Conservation (phyloP, 2,888 invertebrate species). For the Plemyria rubiginata region DNA sequence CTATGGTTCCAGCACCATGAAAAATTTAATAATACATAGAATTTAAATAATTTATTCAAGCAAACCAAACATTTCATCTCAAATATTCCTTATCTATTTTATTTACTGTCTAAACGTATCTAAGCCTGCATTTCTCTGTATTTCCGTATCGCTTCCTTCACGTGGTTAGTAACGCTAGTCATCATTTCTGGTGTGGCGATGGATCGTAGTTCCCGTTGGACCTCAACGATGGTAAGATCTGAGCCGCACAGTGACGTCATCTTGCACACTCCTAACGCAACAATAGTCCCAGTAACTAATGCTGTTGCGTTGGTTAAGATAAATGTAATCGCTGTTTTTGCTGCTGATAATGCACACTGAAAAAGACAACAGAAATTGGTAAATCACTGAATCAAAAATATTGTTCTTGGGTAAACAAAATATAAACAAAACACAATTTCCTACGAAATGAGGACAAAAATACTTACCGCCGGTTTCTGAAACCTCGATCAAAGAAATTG, state of each 20-base stretch:
- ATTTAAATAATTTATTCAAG: constrained; percentile 5
- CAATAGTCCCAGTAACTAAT: constrained; percentile 52
- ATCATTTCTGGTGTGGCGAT: constrained; percentile 81
- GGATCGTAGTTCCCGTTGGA: constrained; percentile 64
- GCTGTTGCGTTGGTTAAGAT: constrained; percentile 46
- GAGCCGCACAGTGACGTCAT: constrained; percentile 76
- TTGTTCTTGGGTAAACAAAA: background rate
- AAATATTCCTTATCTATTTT: background rate
- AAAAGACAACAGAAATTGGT: constrained; percentile 23
- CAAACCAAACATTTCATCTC: background rate
- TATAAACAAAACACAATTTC: too few relatives aligned
- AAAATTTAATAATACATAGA: background rate
- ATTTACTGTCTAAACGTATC: background rate
- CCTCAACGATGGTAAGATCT: constrained; percentile 42
- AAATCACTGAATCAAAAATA: background rate
- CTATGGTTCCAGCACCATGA: background rate
- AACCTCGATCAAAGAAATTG: too few relatives aligned
- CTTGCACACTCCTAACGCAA: constrained; percentile 81
- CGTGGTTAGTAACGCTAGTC: constrained; percentile 75
- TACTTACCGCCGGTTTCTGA: too few relatives aligned
- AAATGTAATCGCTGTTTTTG: constrained; percentile 42
- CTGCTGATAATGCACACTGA: constrained; percentile 28
- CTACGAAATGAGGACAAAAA: too few relatives aligned
- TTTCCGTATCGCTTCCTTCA: constrained; percentile 81
- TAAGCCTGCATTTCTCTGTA: constrained; percentile 53